Percentiles rank a stretch among this genome's conserved stretches.
Conservation (phyloP, 2,888 invertebrate species). For the Zelleria hepariella region DNA sequence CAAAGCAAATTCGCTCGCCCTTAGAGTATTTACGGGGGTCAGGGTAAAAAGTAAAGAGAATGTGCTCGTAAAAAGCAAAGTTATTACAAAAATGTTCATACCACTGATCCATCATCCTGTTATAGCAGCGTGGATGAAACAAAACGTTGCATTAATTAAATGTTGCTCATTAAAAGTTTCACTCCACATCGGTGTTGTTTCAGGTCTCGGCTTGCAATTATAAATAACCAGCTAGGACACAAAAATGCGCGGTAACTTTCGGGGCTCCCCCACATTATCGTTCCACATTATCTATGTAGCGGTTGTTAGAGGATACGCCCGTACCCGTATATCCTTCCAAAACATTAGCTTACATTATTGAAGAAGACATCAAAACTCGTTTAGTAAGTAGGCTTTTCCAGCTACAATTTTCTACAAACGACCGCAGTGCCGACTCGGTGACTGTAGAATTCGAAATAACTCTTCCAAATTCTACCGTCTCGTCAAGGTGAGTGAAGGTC, state of each 20-base stretch:
- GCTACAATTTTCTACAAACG: too few relatives aligned
- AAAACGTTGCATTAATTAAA: conserved; percentile 22
- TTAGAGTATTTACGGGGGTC: background rate
- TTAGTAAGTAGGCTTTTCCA: background rate
- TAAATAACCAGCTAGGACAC: background rate
- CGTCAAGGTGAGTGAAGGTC: too few relatives aligned
- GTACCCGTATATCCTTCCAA: background rate
- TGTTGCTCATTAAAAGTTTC: conserved; percentile 1
- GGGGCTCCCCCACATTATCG: background rate
- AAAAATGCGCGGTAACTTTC: background rate
- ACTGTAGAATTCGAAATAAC: too few relatives aligned
- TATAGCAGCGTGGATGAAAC: conserved; percentile 36
- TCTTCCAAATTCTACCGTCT: too few relatives aligned
- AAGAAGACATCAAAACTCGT: background rate
- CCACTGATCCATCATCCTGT: conserved; percentile 69
- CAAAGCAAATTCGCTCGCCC: background rate
- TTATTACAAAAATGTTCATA: conserved; percentile 33
- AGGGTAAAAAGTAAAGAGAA: background rate
- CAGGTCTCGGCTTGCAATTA: background rate
- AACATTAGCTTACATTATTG: background rate
- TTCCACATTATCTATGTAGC: background rate
- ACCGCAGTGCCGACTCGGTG: too few relatives aligned
- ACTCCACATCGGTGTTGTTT: background rate
- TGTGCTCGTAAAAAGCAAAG: background rate
- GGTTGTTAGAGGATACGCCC: background rate